Conservation (phyloP, 2,113 vertebrate genomes). For the Lathamus discolor region DNA sequence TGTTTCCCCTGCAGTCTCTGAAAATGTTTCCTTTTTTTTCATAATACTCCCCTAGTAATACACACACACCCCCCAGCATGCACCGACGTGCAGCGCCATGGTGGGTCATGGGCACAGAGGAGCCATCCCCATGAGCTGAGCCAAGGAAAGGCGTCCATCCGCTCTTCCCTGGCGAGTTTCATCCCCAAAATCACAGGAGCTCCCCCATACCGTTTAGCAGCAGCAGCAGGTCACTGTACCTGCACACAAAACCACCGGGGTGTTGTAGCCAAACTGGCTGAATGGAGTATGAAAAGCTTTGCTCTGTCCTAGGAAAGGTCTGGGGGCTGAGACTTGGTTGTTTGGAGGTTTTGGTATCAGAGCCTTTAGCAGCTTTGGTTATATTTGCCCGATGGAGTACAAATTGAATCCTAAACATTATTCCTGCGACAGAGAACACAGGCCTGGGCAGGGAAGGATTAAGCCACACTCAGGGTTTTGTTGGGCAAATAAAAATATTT, state of each 20-base stretch:
- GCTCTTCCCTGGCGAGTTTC: neutral
- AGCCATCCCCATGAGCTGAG: neutral
- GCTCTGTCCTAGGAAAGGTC: neutral
- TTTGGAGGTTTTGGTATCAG: neutral
- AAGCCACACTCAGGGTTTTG: neutral
- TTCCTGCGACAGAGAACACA: neutral
- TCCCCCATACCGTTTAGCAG: neutral
- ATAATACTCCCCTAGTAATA: neutral
- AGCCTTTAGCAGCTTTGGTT: neutral
- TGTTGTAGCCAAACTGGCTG: neutral
- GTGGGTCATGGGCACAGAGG: neutral
- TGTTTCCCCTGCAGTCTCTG: neutral
- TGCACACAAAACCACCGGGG: neutral
- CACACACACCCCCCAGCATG: neutral
- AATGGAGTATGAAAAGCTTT: neutral
- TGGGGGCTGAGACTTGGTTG: neutral
- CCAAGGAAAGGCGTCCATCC: neutral
- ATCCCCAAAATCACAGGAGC: neutral
- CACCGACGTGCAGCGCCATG: neutral
- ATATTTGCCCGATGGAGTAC: neutral
- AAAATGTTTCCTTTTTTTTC: conserved; percentile 9
- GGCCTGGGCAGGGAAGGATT: neutral
- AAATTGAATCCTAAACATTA: neutral
- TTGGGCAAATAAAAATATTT: neutral
- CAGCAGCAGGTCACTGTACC: neutral